A percentile compares a stretch with the other conserved stretches of the same genome.
Evolutionary conservation across 2,797 vertebrate genomes (phyloP).

Genomic region (Neomorphus geoffroyi): DNA sequence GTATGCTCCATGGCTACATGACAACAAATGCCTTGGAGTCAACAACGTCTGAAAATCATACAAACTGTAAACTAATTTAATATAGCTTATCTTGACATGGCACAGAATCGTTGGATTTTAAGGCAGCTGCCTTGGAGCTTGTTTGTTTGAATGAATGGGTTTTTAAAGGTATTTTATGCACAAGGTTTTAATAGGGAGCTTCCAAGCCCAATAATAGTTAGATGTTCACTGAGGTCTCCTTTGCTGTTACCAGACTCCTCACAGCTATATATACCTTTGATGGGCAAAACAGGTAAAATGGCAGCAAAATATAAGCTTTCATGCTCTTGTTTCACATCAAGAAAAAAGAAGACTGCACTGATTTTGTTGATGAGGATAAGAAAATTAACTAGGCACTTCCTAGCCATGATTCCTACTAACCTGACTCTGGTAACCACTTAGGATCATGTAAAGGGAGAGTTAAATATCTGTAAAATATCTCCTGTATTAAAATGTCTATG

Average conservation of each 20-base stretch:
- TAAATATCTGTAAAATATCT: neutral
- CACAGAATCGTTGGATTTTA: neutral
- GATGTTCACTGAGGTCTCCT: neutral
- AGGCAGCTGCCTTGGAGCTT: neutral
- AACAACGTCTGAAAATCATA: neutral
- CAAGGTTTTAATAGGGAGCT: neutral
- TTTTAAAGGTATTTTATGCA: neutral
- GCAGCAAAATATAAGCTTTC: neutral
- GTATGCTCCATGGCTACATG: neutral
- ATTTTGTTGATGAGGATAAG: neutral
- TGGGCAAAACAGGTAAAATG: neutral
- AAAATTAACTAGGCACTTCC: neutral
- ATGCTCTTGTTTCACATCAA: neutral
- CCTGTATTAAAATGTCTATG: neutral
- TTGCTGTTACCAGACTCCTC: neutral
- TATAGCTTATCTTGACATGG: neutral
- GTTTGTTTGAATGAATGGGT: neutral
- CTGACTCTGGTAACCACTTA: neutral
- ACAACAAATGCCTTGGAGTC: neutral
- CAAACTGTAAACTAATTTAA: neutral
- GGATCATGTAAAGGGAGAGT: neutral
- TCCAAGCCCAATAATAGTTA: neutral
- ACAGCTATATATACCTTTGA: neutral
- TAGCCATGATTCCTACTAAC: neutral
- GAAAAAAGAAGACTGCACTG: neutral